Percentiles rank a stretch among this genome's conserved stretches.
phyloP scores from a whole-genome alignment of 2,797 vertebrate species.

The Eidolon dupreanum region DNA sequence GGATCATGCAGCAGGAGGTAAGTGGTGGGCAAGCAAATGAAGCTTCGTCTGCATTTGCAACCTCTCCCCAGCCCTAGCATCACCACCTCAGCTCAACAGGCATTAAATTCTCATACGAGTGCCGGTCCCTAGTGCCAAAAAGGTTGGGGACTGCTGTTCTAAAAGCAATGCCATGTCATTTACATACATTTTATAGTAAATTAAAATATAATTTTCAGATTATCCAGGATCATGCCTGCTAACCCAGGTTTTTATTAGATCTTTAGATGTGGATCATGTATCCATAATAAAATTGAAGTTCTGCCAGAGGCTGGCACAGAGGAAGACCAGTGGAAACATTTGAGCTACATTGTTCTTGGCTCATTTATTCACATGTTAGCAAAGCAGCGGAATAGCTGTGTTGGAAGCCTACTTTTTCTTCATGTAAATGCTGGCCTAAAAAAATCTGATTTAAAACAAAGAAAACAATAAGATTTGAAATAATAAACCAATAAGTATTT shows the following conservation, averaged over 20 bases:
- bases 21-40: no score
- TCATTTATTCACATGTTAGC: neutral
- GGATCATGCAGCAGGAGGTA: no score
- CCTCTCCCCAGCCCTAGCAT: no score
- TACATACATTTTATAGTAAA: neutral
- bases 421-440: neutral
- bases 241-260: neutral
- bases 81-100: no score
- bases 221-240: neutral
- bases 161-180: neutral
- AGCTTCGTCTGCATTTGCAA: no score
- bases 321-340: neutral
- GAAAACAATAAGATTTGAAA: neutral
- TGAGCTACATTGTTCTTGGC: neutral
- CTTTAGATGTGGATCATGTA: neutral
- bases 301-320: neutral
- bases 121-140: no score
- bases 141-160: neutral
- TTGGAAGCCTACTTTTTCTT: neutral
- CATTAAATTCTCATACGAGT: no score
- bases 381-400: neutral
- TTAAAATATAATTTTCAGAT: neutral
- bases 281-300: neutral
- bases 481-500: neutral
- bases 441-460: neutral